phyloP scores from a whole-genome alignment of 2,113 vertebrate species.

The Pongo pygmaeus region DNA sequence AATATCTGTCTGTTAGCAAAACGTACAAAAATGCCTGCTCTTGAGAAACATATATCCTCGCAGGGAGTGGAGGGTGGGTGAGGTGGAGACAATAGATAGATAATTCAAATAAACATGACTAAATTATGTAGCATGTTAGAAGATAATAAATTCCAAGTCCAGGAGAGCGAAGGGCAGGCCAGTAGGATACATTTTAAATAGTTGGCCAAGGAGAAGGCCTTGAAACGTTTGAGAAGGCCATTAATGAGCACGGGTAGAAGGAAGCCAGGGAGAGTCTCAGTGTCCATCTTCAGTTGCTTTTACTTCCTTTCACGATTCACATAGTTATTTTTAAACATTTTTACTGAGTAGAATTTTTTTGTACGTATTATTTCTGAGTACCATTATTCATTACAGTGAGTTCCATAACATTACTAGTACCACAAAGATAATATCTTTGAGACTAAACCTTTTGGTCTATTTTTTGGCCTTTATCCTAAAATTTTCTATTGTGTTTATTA shows the following conservation, averaged over 20 bases:
- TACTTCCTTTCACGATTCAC: not conserved
- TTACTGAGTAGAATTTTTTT: not conserved
- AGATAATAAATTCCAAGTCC: not conserved
- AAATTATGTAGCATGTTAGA: not conserved
- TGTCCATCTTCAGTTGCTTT: not conserved
- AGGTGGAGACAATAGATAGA: not conserved
- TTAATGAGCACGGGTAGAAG: not conserved
- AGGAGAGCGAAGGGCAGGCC: too few relatives aligned
- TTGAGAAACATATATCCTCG: not conserved
- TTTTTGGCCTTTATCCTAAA: not conserved
- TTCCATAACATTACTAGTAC: not conserved
- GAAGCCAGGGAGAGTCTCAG: not conserved
- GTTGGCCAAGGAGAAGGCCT: not conserved
- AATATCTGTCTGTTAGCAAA: not conserved
- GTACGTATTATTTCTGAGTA: not conserved
- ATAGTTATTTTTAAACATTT: not conserved
- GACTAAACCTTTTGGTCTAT: not conserved
- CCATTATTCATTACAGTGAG: not conserved
- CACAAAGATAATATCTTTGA: not conserved
- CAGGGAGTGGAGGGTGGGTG: too few relatives aligned
- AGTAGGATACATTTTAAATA: not conserved
- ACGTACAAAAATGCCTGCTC: not conserved
- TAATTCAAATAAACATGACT: not conserved
- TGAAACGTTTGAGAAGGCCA: not conserved
- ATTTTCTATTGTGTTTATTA: not conserved